These are phyloP conservation scores for Thera obeliscata DNA, from an alignment of 2,888 invertebrate genomes.

Conservation along the genomic window DNA sequence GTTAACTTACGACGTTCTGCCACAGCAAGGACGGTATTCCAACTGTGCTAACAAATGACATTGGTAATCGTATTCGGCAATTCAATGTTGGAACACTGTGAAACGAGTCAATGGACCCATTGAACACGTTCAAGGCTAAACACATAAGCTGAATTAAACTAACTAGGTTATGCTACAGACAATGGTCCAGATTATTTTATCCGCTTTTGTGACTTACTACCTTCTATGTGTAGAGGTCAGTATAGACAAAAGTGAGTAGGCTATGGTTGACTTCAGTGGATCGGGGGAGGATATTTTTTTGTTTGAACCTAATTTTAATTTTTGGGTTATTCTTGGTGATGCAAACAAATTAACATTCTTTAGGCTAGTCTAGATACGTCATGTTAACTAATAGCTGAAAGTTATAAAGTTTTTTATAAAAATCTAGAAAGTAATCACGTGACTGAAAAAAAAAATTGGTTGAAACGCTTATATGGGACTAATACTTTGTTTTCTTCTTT, in stretches of 20 bases:
- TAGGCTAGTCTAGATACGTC: too few species aligned
- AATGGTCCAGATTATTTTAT: background rate
- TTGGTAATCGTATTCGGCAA: constrained; percentile 21
- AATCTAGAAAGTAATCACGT: too few species aligned
- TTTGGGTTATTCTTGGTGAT: too few species aligned
- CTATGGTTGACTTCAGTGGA: background rate
- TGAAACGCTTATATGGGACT: too few species aligned
- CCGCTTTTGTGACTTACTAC: background rate
- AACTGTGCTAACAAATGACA: constrained; percentile 51
- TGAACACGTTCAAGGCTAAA: constrained; percentile 27
- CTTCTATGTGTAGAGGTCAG: background rate
- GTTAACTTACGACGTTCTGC: constrained; percentile 10
- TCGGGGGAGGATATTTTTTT: too few species aligned
- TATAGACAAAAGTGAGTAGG: background rate
- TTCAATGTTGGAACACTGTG: constrained; percentile 16
- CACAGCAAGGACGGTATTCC: constrained; percentile 31
- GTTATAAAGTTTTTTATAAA: too few species aligned
- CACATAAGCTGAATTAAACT: background rate
- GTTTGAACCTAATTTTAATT: too few species aligned
- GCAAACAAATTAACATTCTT: too few species aligned
- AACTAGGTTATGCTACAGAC: background rate
- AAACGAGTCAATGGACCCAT: constrained; percentile 24
- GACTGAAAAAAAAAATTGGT: too few species aligned
- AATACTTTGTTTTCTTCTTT: background rate
- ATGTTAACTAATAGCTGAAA: too few species aligned